These are phyloP conservation scores for Phataginus tetradactyla DNA, from an alignment of 2,797 vertebrate species.

Conservation along the genomic window DNA sequence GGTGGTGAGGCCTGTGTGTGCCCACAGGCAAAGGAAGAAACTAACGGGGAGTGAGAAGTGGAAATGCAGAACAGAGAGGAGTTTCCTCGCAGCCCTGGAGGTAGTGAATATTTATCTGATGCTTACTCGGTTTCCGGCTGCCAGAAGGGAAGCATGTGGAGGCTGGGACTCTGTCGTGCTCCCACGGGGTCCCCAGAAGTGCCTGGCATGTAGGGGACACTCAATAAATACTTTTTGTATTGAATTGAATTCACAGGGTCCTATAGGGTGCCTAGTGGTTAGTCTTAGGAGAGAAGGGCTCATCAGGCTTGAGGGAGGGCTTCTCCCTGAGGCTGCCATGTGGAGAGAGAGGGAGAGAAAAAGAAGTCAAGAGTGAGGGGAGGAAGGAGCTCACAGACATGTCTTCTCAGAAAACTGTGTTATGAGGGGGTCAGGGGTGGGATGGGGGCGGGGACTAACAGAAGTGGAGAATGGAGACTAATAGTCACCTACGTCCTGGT, in stretches of 20 bases:
- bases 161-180: background rate
- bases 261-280: rapidly evolving
- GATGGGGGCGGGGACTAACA: background rate
- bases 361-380: background rate
- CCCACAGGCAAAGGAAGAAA: background rate
- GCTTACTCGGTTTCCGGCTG: background rate
- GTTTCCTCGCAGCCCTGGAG: rapidly evolving
- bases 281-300: background rate
- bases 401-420: background rate
- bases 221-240: background rate
- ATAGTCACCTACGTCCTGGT: background rate
- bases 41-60: background rate
- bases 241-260: background rate
- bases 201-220: background rate
- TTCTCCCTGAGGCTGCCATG: background rate
- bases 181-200: background rate
- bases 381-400: background rate
- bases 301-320: background rate
- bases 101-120: rapidly evolving
- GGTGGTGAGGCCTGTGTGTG: rapidly evolving
- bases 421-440: background rate
- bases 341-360: background rate
- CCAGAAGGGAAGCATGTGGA: background rate
- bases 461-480: background rate
- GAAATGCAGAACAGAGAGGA: background rate